These are phyloP conservation scores for Agriopis leucophaearia DNA, from an alignment of 2,888 invertebrate species.

Conservation along the genomic window DNA sequence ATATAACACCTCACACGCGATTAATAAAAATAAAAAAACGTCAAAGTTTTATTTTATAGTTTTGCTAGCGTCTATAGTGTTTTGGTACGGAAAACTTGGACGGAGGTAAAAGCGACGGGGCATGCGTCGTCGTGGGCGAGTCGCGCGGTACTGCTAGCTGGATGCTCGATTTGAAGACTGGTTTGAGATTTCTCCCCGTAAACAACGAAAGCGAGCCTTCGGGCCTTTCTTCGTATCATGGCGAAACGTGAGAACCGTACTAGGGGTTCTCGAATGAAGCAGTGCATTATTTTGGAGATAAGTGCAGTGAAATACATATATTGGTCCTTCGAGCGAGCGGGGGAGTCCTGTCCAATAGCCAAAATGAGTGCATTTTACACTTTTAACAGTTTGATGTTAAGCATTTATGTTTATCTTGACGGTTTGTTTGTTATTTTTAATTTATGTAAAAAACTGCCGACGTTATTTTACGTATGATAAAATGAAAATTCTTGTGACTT, in stretches of 20 bases:
- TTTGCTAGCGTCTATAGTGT: conserved; percentile 44
- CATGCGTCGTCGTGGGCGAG: conserved; percentile 60
- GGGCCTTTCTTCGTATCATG: conserved; percentile 78
- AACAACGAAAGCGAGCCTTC: conserved; percentile 83
- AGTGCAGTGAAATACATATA: neutral
- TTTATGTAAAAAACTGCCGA: too few species aligned
- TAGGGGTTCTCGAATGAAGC: conserved; percentile 52
- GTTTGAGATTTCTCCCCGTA: conserved; percentile 84
- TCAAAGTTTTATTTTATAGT: conserved; percentile 12
- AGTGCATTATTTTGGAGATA: neutral
- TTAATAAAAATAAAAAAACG: conserved; percentile 30
- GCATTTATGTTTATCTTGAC: too few species aligned
- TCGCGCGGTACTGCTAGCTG: conserved; percentile 64
- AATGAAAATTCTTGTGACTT: too few species aligned
- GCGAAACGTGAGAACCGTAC: conserved; percentile 72
- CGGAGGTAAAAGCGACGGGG: conserved; percentile 36
- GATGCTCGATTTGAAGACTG: conserved; percentile 59
- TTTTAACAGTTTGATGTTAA: too few species aligned
- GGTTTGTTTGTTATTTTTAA: too few species aligned
- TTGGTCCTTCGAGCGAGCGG: conserved; percentile 1
- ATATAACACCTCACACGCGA: conserved; percentile 50
- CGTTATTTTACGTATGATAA: too few species aligned
- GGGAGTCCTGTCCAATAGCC: too few species aligned
- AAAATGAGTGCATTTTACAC: too few species aligned
- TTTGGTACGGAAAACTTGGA: conserved; percentile 45